phyloP scores from a whole-genome alignment of 1,140 invertebrate genomes.

The Conus betulinus region DNA sequence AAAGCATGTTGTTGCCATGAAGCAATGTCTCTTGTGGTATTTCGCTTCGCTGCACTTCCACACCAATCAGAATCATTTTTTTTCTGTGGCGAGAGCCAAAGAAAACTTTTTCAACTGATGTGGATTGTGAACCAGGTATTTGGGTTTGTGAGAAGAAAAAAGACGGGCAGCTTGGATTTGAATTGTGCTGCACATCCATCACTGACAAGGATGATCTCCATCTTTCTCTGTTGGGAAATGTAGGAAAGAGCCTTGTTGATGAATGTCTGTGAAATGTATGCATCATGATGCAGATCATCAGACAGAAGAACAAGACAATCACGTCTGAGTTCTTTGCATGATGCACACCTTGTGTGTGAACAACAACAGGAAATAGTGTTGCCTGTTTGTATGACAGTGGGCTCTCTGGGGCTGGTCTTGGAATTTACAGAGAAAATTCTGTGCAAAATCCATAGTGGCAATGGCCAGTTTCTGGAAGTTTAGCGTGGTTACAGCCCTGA shows the following conservation, averaged over 20 bases:
- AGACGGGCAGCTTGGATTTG: not conserved
- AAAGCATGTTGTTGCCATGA: no score
- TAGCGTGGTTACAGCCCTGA: no score
- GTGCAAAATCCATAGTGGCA: not conserved
- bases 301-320: not conserved
- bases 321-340: not conserved
- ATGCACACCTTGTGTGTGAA: not conserved
- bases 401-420: constrained; percentile 2
- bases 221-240: not conserved
- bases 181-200: constrained; percentile 18
- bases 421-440: not conserved
- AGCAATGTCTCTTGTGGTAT: not conserved
- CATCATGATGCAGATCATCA: constrained; percentile 4
- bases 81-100: not conserved
- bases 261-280: not conserved
- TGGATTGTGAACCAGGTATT: not conserved
- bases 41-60: not conserved
- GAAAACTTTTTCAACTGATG: not conserved
- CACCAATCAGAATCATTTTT: constrained; percentile 1
- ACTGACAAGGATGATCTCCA: no score
- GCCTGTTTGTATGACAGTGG: not conserved
- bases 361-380: not conserved
- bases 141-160: no score
- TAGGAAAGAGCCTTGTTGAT: not conserved
- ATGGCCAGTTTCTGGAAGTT: no score